A percentile compares a stretch with the other conserved stretches of the same genome.
These are phyloP conservation scores for Champsocephalus esox DNA, from an alignment of 2,797 vertebrate genomes.

Conservation along the genomic window DNA sequence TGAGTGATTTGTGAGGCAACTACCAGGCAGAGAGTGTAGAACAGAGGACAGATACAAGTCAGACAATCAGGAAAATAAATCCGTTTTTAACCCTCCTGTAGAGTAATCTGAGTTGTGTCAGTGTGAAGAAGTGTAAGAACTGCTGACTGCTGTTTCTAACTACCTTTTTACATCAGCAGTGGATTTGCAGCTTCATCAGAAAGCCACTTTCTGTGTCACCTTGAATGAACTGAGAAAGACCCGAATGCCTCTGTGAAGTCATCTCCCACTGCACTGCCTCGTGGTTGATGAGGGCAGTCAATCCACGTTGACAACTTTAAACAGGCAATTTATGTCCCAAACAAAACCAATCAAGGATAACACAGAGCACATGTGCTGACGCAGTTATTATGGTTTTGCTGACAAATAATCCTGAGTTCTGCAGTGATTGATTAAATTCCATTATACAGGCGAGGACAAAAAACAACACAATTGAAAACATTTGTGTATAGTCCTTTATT, in stretches of 20 bases:
- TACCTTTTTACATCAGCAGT: conserved; percentile 39
- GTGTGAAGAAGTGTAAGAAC: conserved; percentile 46
- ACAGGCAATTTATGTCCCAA: conserved; percentile 42
- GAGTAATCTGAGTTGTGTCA: conserved; percentile 58
- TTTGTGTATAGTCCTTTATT: neutral
- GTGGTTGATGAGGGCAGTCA: conserved; percentile 24
- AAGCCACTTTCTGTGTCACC: conserved; percentile 47
- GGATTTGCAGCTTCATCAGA: conserved; percentile 56
- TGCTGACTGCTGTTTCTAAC: conserved; percentile 64
- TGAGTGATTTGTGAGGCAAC: conserved; percentile 32
- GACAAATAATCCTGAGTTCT: conserved; percentile 10
- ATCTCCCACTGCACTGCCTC: conserved; percentile 46
- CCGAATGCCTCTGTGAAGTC: conserved; percentile 47
- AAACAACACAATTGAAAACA: neutral
- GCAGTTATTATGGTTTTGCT: conserved; percentile 23
- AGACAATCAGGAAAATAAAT: conserved; percentile 19
- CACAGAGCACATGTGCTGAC: conserved; percentile 30
- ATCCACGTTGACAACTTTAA: conserved; percentile 40
- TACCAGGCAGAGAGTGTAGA: conserved; percentile 13
- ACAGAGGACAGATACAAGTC: conserved; percentile 14
- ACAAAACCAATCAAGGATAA: conserved; percentile 37
- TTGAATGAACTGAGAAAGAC: conserved; percentile 54
- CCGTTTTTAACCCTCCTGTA: conserved; percentile 52
- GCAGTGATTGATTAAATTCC: neutral
- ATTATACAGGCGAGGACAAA: neutral